These are phyloP conservation scores for Dynastes maya DNA, from an alignment of 2,888 invertebrate species.

Conservation along the genomic window DNA sequence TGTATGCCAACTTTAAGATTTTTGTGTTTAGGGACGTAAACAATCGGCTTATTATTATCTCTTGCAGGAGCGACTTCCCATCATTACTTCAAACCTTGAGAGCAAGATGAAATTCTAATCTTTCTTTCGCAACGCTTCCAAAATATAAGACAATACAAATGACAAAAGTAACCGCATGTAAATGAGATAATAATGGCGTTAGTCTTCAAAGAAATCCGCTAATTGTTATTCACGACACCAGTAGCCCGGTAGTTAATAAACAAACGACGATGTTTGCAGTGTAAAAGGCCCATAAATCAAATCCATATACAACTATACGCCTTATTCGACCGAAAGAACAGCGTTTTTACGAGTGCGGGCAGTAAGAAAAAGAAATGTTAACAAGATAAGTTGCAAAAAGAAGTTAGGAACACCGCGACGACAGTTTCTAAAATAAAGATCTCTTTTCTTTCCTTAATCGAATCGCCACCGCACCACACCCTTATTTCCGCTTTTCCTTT, in stretches of 20 bases:
- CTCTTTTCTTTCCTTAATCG: slow-evolving; percentile 40
- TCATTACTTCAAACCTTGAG: slow-evolving; percentile 11
- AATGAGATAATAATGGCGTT: slow-evolving; percentile 16
- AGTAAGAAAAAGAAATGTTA: slow-evolving; percentile 30
- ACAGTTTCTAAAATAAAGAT: neutral
- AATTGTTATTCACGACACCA: slow-evolving; percentile 41
- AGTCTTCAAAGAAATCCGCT: slow-evolving; percentile 43
- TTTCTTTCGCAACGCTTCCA: slow-evolving; percentile 18
- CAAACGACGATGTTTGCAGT: slow-evolving; percentile 34
- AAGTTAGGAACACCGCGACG: neutral
- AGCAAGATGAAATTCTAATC: slow-evolving; percentile 5
- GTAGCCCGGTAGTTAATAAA: slow-evolving; percentile 36
- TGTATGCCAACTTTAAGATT: too few species aligned
- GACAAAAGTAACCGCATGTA: slow-evolving; percentile 15
- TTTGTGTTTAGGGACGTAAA: neutral
- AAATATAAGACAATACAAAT: slow-evolving; percentile 28
- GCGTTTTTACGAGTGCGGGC: slow-evolving; percentile 27
- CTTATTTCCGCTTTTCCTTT: slow-evolving; percentile 10
- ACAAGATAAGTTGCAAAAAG: slow-evolving; percentile 28
- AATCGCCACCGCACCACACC: slow-evolving; percentile 60
- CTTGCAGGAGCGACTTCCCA: neutral
- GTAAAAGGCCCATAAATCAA: slow-evolving; percentile 39
- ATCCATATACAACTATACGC: slow-evolving; percentile 28
- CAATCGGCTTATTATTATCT: neutral
- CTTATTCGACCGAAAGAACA: slow-evolving; percentile 7